Evolutionary conservation across 1,140 invertebrate species (phyloP).

Genomic region (Akabosia matsudoensis): DNA sequence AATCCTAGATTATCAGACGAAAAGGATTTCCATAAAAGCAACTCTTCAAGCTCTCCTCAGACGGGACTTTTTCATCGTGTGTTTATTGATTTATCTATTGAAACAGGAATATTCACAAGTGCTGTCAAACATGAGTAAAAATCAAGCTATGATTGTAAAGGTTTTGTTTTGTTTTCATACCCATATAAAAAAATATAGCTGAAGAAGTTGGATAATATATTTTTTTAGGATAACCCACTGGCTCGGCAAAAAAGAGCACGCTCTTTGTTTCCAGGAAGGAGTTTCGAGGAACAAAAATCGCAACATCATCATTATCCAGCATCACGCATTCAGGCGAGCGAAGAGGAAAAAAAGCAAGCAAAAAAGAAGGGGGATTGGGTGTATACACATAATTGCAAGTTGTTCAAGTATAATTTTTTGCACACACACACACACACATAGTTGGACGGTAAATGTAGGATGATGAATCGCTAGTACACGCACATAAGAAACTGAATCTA

Average conservation of each 20-base stretch:
- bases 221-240: not conserved
- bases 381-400: no score
- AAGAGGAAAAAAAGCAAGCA: not conserved
- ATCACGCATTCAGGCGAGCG: conserved; percentile 9
- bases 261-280: not conserved
- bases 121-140: not conserved
- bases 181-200: not conserved
- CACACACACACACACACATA: no score
- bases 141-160: not conserved
- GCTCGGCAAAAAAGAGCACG: not conserved
- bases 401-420: no score
- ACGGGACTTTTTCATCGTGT: no score
- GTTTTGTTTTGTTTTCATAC: no score
- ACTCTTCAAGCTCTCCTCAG: no score
- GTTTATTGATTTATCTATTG: not conserved
- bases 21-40: no score
- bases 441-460: no score
- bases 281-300: conserved; percentile 5
- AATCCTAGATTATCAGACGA: no score
- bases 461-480: no score
- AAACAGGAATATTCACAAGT: not conserved
- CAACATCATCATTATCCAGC: not conserved
- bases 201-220: not conserved
- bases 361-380: not conserved
- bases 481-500: no score